These are phyloP conservation scores for Cnemophilus loriae DNA, from an alignment of 2,113 vertebrate species.

Conservation along the genomic window DNA sequence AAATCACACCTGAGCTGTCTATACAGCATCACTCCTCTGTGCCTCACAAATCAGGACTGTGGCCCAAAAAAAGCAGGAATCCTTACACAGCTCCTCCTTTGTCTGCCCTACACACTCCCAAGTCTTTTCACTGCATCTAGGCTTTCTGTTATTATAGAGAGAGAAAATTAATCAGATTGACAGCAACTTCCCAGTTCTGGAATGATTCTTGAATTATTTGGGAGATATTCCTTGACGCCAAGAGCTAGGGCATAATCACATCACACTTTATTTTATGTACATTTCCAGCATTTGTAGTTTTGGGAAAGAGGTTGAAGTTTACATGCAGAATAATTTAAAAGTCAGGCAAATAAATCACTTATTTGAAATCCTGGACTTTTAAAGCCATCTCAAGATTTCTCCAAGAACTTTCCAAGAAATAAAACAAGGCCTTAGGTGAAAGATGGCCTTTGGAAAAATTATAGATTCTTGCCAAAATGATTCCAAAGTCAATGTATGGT, in stretches of 20 bases:
- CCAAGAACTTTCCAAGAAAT: not conserved
- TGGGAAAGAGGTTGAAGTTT: not conserved
- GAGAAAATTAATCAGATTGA: not conserved
- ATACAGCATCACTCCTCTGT: not conserved
- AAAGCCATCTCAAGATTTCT: not conserved
- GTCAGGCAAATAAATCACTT: not conserved
- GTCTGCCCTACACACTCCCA: not conserved
- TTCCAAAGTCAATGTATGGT: not conserved
- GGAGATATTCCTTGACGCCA: not conserved
- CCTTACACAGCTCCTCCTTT: not conserved
- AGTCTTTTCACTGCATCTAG: not conserved
- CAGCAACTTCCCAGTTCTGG: not conserved
- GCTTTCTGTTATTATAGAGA: not conserved
- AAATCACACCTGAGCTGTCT: not conserved
- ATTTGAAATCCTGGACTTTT: not conserved
- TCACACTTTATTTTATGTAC: not conserved
- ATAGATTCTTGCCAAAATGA: not conserved
- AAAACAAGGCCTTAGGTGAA: not conserved
- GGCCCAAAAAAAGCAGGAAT: not conserved
- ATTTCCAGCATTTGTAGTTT: not conserved
- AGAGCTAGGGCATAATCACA: not conserved
- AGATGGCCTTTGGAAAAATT: not conserved
- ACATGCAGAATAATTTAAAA: not conserved
- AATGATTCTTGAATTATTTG: not conserved
- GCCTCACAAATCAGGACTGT: not conserved